Percentiles rank a stretch among this genome's conserved stretches.
phyloP scores from a whole-genome alignment of 2,113 vertebrate genomes.

The Istiophorus platypterus region DNA sequence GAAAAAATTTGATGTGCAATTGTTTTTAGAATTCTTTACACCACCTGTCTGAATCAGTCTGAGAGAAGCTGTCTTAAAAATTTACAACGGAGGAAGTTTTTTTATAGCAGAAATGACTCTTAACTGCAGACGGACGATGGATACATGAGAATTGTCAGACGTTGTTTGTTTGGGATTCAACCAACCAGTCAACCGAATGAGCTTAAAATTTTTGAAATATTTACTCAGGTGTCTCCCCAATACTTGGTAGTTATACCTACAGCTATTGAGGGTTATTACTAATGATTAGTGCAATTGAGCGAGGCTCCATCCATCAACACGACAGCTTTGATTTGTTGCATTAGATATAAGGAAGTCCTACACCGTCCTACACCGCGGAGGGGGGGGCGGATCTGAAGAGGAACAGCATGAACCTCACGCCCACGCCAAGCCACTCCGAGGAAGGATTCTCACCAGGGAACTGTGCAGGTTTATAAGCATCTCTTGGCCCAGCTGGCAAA shows the following conservation, averaged over 20 bases:
- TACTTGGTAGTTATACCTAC: conserved; percentile 1
- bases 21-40: conserved; percentile 11
- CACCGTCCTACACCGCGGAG: not conserved
- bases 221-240: conserved; percentile 29
- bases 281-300: conserved; percentile 21
- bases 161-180: not conserved
- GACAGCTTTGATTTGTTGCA: not conserved
- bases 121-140: not conserved
- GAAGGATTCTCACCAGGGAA: not conserved
- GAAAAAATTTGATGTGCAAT: conserved; percentile 15
- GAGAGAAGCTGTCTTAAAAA: not conserved
- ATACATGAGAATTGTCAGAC: not conserved
- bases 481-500: not conserved
- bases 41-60: not conserved
- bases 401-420: not conserved
- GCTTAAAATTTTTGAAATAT: conserved; percentile 11
- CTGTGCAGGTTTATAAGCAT: not conserved
- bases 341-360: conserved; percentile 1
- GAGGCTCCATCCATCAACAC: conserved; percentile 11
- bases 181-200: not conserved
- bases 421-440: not conserved
- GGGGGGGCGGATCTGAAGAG: not conserved
- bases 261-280: conserved; percentile 24
- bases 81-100: conserved; percentile 6
- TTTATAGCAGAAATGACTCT: not conserved